These are phyloP conservation scores for Orchesella flavescens DNA, from an alignment of 2,888 invertebrate species.

Conservation along the genomic window DNA sequence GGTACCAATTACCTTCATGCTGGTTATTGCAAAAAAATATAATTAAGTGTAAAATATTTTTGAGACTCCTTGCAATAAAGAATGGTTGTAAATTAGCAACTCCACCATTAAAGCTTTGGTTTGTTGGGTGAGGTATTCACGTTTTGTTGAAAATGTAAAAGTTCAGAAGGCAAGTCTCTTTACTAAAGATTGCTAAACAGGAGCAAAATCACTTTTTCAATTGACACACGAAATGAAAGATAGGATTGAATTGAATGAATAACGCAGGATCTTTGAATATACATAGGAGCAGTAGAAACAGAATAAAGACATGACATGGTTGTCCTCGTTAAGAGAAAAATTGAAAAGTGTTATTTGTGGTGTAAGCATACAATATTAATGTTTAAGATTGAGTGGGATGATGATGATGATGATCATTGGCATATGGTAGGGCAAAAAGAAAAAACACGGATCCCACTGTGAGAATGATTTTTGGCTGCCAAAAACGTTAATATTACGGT, in stretches of 20 bases:
- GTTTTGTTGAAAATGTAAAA: not conserved
- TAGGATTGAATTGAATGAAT: not conserved
- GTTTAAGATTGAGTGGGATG: conserved; percentile 20
- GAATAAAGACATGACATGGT: not conserved
- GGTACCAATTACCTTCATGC: no score
- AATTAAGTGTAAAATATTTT: conserved; percentile 2
- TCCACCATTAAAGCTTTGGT: not conserved
- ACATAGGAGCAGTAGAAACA: not conserved
- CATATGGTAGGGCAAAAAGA: conserved; percentile 8
- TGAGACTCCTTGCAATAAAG: not conserved
- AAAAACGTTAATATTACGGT: conserved; percentile 28
- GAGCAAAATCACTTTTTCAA: conserved; percentile 13
- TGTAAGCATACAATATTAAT: conserved; percentile 6
- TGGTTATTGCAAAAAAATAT: not conserved
- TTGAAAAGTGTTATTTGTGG: conserved; percentile 14
- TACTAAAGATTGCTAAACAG: not conserved
- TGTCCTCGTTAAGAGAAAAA: conserved; percentile 9
- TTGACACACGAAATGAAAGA: conserved; percentile 7
- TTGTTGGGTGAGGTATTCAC: no score
- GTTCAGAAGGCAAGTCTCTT: not conserved
- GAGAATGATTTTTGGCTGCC: conserved; percentile 47
- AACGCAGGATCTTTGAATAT: not conserved
- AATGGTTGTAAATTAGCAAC: not conserved
- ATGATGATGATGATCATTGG: conserved; percentile 5
- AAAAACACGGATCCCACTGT: conserved; percentile 40